Base-by-base conservation (phyloP, 2,888 invertebrate species). In the Entomobrya proxima region DNA sequence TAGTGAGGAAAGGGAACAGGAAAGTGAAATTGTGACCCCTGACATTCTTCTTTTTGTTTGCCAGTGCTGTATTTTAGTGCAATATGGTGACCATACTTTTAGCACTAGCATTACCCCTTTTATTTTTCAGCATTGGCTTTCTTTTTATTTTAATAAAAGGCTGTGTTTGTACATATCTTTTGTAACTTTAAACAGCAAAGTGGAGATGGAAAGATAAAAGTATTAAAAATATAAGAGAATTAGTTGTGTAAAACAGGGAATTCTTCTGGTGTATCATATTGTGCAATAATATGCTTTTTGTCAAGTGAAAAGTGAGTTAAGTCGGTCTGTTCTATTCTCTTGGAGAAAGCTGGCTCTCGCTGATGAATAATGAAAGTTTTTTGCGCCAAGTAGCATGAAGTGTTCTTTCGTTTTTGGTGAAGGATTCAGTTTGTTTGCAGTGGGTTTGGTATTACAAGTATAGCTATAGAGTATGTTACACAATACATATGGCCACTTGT, bases 41-140 rank as follows among this genome's bases (percentile, higher is more conserved):
- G 74, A 74, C 74, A 74, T 74, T 74, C 50, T 74, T n/a, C 50
- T 30, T 24, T 72, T 69, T 40, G 0, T 6, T 37, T 52, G 30
- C 47, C n/a, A 47, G 40, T 35, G 67, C 40, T 40, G 24, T 32
- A 24, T 32, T 18, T 67, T 13, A 27, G 11, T 27, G 37, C 35
- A 13, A 64, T 37, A 11, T 21, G 21, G 3, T 21, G 50, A 50
- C 50, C 58, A 58, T 18, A n/a, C 52, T 18, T 52, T 21, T 52
- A 1, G n/a, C 52, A 18, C 18, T 21, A 52, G 52, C 52, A 52
- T 44, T 44, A 15, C 9, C 44, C 44, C 44, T 2, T 44, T 44
- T 44, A 44, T 44, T 44, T 21, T 52, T 9, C 52, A 13, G n/a
- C 13, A 15, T 15, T 15, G 7, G 47, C 47, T 15, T 15, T 47